These are phyloP conservation scores for Nycticorax nycticorax DNA, from an alignment of 2,113 vertebrate species.

Conservation along the genomic window DNA sequence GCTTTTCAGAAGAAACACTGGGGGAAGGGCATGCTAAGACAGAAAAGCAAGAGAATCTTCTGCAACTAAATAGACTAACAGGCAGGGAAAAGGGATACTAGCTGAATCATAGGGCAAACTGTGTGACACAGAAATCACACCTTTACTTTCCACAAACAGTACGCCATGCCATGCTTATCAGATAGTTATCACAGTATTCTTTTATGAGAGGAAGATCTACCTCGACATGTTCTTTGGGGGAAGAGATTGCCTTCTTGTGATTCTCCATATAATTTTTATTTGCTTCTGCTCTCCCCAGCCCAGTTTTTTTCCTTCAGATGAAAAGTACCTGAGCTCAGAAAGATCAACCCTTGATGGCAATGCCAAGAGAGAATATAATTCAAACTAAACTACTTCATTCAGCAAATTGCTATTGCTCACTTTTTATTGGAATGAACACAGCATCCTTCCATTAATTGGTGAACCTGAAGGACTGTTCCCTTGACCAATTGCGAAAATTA, in stretches of 20 bases:
- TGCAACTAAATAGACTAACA: not conserved
- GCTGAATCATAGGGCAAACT: not conserved
- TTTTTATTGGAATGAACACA: not conserved
- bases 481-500: not conserved
- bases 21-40: accelerated
- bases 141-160: not conserved
- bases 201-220: not conserved
- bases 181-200: not conserved
- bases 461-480: not conserved
- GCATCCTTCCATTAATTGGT: not conserved
- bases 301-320: not conserved
- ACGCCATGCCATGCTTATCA: not conserved
- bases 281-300: not conserved
- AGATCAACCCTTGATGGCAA: not conserved
- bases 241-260: not conserved
- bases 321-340: not conserved
- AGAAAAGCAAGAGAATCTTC: not conserved
- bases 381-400: not conserved
- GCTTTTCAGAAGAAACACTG: not conserved
- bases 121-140: not conserved
- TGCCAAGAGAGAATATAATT: not conserved
- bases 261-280: not conserved
- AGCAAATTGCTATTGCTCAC: not conserved
- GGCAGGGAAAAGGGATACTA: not conserved
- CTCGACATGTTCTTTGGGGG: not conserved